phyloP scores from a whole-genome alignment of 2,113 vertebrate genomes.

The Apodemus sylvaticus region DNA sequence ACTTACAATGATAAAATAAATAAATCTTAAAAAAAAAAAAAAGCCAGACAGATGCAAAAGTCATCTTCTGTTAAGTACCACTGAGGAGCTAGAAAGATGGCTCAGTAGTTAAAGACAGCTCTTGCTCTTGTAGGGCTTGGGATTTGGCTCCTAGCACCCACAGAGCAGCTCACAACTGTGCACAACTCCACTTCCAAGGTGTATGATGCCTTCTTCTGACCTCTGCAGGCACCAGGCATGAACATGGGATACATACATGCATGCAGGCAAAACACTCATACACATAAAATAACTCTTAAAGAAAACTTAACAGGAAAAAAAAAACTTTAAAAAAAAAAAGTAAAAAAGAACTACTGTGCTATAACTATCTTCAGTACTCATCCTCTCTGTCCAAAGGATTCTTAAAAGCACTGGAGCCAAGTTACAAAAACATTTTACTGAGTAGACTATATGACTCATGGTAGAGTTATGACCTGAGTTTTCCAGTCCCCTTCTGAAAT shows the following conservation, averaged over 20 bases:
- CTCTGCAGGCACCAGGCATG: background rate
- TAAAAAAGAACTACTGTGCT: background rate
- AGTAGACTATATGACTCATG: slow-evolving; percentile 57
- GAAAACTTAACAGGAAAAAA: background rate
- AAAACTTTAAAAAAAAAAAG: background rate
- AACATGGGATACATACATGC: background rate
- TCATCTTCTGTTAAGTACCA: background rate
- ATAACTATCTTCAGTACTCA: background rate
- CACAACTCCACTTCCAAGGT: background rate
- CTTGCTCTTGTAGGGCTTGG: background rate
- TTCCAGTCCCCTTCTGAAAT: slow-evolving; percentile 61
- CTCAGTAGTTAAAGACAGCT: background rate
- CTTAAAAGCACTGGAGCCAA: slow-evolving; percentile 19
- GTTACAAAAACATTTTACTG: slow-evolving; percentile 23
- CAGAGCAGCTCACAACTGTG: background rate
- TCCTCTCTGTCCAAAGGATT: background rate
- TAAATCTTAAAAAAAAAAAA: background rate
- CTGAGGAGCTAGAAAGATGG: background rate
- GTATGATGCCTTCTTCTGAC: background rate
- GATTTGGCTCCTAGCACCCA: background rate
- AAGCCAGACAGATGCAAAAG: background rate
- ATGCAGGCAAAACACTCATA: background rate
- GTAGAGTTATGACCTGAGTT: slow-evolving; percentile 60
- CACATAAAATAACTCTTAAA: background rate
- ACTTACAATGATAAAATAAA: too few relatives aligned